Percentiles rank a stretch among this genome's conserved stretches.
phyloP scores from a whole-genome alignment of 1,140 invertebrate species.

The Subanguina moxae region DNA sequence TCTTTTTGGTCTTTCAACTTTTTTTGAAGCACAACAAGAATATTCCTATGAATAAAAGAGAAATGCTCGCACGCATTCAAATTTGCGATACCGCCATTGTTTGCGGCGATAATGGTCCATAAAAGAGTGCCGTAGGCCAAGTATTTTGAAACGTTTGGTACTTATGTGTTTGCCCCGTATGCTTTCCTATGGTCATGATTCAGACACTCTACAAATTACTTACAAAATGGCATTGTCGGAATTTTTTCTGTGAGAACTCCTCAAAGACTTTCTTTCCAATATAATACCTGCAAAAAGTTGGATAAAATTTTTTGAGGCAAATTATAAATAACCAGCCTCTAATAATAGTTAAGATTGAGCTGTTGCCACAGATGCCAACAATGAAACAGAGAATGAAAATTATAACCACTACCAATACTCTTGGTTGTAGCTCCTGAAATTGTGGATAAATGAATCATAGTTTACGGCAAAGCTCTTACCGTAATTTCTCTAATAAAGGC shows the following conservation, averaged over 20 bases:
- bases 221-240: constrained; percentile 54
- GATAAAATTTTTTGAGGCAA: no score
- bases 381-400: constrained; percentile 58
- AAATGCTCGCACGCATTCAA: no score
- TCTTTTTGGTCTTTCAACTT: background rate
- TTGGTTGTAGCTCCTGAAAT: constrained; percentile 55
- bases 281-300: constrained; percentile 32
- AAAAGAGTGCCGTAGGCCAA: no score
- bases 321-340: background rate
- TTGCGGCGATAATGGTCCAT: no score
- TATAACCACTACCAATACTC: constrained; percentile 53
- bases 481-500: no score
- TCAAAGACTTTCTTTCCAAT: constrained; percentile 36
- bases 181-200: no score
- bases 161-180: no score
- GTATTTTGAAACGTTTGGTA: no score
- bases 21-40: no score
- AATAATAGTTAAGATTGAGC: constrained; percentile 57
- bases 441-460: constrained; percentile 15
- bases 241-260: background rate
- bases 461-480: no score
- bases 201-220: background rate
- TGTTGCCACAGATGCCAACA: constrained; percentile 57
- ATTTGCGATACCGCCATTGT: no score
- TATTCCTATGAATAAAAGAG: no score